These are phyloP conservation scores for Mareca strepera DNA, from an alignment of 2,797 vertebrate species.

Conservation along the genomic window DNA sequence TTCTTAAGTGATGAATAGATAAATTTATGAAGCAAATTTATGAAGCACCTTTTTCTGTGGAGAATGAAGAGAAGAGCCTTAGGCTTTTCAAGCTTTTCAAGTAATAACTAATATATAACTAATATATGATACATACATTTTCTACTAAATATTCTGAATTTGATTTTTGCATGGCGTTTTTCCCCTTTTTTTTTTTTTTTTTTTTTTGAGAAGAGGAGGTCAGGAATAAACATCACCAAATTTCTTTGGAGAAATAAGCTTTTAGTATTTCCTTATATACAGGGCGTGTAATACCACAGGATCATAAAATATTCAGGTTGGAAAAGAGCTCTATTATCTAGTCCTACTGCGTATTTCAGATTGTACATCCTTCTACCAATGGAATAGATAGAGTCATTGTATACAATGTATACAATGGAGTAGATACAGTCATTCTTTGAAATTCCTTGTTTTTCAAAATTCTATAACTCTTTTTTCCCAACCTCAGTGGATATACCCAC, in stretches of 20 bases:
- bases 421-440: not conserved
- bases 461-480: not conserved
- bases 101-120: not conserved
- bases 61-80: not conserved
- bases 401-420: rapidly evolving
- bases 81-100: not conserved
- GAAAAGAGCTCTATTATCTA: too few species aligned
- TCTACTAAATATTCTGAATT: not conserved
- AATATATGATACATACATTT: rapidly evolving
- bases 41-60: not conserved
- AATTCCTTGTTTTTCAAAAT: not conserved
- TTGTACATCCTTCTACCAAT: rapidly evolving
- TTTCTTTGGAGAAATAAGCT: not conserved
- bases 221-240: not conserved
- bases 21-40: not conserved
- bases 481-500: not conserved
- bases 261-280: not conserved
- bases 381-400: not conserved
- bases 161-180: not conserved
- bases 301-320: too few species aligned
- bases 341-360: not conserved
- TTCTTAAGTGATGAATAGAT: not conserved
- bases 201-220: not conserved
- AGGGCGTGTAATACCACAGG: not conserved
- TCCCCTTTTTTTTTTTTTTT: not conserved